Percentiles rank a stretch among this genome's conserved stretches.
phyloP scores from a whole-genome alignment of 2,797 vertebrate species.

The Enteromius radiatus region DNA sequence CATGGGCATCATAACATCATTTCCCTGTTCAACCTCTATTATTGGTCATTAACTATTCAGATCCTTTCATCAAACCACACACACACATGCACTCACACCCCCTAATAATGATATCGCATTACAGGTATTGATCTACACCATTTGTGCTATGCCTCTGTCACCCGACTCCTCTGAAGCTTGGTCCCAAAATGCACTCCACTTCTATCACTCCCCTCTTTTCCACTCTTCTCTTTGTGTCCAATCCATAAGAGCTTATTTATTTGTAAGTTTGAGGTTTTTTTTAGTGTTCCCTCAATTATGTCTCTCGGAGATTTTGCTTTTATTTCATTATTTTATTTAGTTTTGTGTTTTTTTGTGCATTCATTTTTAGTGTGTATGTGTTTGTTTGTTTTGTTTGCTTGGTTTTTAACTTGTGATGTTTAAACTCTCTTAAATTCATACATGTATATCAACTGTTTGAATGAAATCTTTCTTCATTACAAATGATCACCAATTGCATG shows the following conservation, averaged over 20 bases:
- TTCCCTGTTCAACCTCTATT: conserved; percentile 19
- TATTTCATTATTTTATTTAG: background rate
- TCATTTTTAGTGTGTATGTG: background rate
- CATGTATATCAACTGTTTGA: background rate
- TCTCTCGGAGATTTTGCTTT: background rate
- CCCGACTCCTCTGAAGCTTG: conserved; percentile 38
- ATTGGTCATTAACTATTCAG: conserved; percentile 52
- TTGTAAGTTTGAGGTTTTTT: background rate
- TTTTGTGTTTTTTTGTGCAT: background rate
- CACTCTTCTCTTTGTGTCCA: background rate
- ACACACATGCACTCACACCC: conserved; percentile 12
- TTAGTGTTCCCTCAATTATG: background rate
- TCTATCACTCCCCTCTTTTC: background rate
- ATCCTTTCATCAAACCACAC: conserved; percentile 45
- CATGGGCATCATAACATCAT: conserved; percentile 35
- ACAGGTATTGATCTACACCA: conserved; percentile 61
- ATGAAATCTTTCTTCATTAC: background rate
- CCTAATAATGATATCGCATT: conserved; percentile 63
- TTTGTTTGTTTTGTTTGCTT: background rate
- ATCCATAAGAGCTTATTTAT: background rate
- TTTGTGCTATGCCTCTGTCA: conserved; percentile 49
- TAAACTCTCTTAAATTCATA: background rate
- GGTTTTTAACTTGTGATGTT: background rate
- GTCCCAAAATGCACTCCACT: conserved; percentile 44
- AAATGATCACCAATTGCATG: background rate